Evolutionary conservation across 2,113 vertebrate species (phyloP).

Genomic region (Semnopithecus entellus): DNA sequence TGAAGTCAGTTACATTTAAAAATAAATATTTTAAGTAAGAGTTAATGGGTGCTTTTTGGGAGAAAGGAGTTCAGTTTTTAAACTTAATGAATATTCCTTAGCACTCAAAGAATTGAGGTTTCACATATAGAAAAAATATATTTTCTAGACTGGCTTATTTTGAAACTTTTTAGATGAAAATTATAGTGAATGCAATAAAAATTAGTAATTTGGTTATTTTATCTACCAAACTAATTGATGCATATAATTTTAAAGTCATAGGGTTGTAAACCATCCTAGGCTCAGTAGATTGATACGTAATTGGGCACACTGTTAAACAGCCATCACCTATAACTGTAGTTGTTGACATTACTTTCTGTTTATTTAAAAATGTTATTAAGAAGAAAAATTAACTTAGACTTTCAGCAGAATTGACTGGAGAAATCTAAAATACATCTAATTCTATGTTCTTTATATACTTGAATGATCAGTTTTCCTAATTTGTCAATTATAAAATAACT

Average conservation of each 20-base stretch:
- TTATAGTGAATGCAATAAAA: constrained; percentile 9
- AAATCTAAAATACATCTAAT: constrained; percentile 34
- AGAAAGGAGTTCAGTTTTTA: background rate
- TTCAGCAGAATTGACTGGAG: background rate
- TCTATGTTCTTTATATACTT: background rate
- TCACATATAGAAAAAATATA: background rate
- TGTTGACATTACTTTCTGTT: background rate
- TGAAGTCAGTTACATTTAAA: background rate
- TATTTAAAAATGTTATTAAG: background rate
- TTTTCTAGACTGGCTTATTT: constrained; percentile 27
- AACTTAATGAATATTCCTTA: background rate
- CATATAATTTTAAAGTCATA: constrained; percentile 15
- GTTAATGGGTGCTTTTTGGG: background rate
- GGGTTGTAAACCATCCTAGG: background rate
- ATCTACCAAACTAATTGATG: background rate
- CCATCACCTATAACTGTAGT: background rate
- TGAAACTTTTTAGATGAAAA: background rate
- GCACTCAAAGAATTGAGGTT: constrained; percentile 1
- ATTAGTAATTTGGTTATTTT: constrained; percentile 39
- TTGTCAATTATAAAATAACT: constrained; percentile 13
- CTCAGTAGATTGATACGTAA: background rate
- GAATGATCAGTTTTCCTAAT: background rate
- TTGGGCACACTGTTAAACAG: background rate
- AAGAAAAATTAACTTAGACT: constrained; percentile 4
- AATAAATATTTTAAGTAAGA: constrained; percentile 22